phyloP scores from a whole-genome alignment of 1,140 invertebrate species.

The Hyphantria cunea region DNA sequence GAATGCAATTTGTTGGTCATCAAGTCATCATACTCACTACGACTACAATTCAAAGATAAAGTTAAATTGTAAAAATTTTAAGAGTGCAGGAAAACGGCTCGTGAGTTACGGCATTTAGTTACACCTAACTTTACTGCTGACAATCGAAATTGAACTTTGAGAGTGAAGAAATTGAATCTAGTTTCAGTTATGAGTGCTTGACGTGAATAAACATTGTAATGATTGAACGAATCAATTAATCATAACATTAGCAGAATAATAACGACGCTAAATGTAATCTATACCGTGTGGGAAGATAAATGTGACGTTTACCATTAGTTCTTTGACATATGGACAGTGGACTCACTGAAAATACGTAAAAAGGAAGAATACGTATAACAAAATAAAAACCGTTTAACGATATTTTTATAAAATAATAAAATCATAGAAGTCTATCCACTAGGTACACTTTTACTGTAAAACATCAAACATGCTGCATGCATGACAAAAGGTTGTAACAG shows the following conservation, averaged over 20 bases:
- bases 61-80: conserved; percentile 13
- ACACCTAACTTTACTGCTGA: neutral
- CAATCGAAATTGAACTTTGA: conserved; percentile 1
- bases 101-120: conserved; percentile 3
- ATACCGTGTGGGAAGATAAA: conserved; percentile 30
- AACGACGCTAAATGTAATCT: conserved; percentile 20
- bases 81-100: conserved; percentile 3
- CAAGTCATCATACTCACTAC: conserved; percentile 7
- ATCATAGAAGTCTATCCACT: too few relatives aligned
- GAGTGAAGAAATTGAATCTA: neutral
- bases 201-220: conserved; percentile 17
- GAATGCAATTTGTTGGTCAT: conserved; percentile 5
- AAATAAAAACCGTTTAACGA: too few relatives aligned
- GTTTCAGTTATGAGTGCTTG: neutral
- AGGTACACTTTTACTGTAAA: too few relatives aligned
- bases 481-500: too few relatives aligned
- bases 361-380: too few relatives aligned
- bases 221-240: conserved; percentile 27
- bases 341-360: neutral
- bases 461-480: too few relatives aligned
- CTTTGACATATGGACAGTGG: neutral
- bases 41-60: conserved; percentile 1
- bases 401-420: too few relatives aligned
- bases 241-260: conserved; percentile 32
- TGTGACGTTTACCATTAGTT: conserved; percentile 6